These are phyloP conservation scores for Polymixis lichenea DNA, from an alignment of 2,888 invertebrate species.

Conservation along the genomic window DNA sequence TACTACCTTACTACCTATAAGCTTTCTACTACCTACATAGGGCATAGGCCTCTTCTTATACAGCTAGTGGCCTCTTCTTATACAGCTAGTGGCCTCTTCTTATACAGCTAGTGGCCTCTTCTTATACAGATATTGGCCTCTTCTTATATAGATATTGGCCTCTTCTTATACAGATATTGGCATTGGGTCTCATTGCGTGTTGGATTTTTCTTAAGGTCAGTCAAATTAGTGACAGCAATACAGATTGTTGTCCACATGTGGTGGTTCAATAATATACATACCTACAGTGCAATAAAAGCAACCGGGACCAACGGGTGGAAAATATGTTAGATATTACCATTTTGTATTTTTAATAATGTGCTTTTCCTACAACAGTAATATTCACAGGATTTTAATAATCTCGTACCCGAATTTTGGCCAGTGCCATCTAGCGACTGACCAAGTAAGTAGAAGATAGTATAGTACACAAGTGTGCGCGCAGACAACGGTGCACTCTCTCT, in stretches of 20 bases:
- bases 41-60: background rate
- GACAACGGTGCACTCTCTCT: too few relatives aligned
- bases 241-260: background rate
- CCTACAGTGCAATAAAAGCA: too few relatives aligned
- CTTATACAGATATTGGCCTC: too few relatives aligned
- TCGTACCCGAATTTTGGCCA: background rate
- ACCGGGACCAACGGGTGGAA: too few relatives aligned
- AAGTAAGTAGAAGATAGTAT: background rate
- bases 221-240: background rate
- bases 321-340: too few relatives aligned
- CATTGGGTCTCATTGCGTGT: background rate
- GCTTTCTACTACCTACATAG: background rate
- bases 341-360: background rate
- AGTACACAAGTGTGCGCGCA: too few relatives aligned
- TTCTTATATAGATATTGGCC: too few relatives aligned
- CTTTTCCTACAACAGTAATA: too few relatives aligned
- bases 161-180: background rate
- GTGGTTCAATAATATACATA: too few relatives aligned
- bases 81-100: background rate
- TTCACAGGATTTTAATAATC: too few relatives aligned
- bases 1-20: slow-evolving; percentile 3
- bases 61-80: background rate
- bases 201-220: background rate
- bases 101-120: background rate
- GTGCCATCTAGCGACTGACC: background rate